Percentiles rank a stretch among this genome's conserved stretches.
Evolutionary conservation across 1,140 invertebrate genomes (phyloP).

Genomic region (Piezodorus guildinii): DNA sequence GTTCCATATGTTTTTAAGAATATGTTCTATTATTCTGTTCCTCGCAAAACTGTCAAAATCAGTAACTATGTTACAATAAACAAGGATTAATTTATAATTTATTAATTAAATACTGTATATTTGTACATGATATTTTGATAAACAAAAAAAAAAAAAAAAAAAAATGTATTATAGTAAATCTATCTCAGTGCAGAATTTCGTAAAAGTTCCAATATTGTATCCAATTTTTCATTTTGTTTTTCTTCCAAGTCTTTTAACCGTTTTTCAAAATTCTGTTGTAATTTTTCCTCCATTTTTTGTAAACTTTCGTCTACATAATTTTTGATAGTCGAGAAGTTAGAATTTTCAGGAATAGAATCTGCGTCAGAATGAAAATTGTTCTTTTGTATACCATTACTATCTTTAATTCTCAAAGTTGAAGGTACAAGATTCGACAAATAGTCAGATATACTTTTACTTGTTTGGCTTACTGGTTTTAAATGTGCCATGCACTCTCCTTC

Average conservation of each 20-base stretch:
- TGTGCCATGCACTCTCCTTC: conserved; percentile 17
- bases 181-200: conserved; percentile 3
- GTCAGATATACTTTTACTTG: conserved; percentile 14
- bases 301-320: conserved; percentile 18
- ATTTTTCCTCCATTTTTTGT: conserved; percentile 13
- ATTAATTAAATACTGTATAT: too few relatives aligned
- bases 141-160: too few relatives aligned
- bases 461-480: conserved; percentile 12
- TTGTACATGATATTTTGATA: too few relatives aligned
- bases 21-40: too few relatives aligned
- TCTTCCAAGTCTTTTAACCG: conserved; percentile 20
- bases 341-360: too few relatives aligned
- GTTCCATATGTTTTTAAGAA: too few relatives aligned
- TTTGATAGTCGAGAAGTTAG: background rate
- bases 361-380: too few relatives aligned
- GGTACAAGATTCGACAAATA: conserved; percentile 16
- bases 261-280: conserved; percentile 13
- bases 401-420: background rate
- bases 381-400: background rate
- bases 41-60: too few relatives aligned
- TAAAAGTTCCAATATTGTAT: conserved; percentile 17
- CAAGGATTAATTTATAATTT: too few relatives aligned
- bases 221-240: conserved; percentile 23
- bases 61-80: too few relatives aligned
- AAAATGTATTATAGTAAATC: background rate